Evolutionary conservation across 2,888 invertebrate genomes (phyloP).

Genomic region (Ptychoptera contaminata): DNA sequence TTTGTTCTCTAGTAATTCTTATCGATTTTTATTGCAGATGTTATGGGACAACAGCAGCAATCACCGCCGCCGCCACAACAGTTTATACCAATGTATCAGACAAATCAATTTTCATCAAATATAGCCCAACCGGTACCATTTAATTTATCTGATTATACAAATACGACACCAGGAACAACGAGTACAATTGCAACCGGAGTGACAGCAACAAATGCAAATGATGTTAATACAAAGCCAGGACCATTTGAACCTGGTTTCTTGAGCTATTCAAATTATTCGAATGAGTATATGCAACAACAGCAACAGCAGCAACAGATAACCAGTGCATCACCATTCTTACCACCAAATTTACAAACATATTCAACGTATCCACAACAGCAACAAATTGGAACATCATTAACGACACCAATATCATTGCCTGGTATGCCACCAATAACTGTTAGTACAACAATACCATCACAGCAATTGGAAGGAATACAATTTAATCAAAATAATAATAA

Average conservation of each 20-base stretch:
- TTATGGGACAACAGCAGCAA: not conserved
- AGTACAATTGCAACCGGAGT: constrained; percentile 9
- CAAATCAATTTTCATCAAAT: constrained; percentile 22
- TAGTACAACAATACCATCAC: constrained; percentile 37
- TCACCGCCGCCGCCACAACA: constrained; percentile 13
- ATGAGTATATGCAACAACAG: constrained; percentile 28
- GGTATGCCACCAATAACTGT: constrained; percentile 71
- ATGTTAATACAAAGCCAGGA: not conserved
- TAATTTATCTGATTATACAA: constrained; percentile 11
- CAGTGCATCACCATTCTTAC: constrained; percentile 8
- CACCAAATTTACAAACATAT: constrained; percentile 19
- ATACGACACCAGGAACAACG: constrained; percentile 11
- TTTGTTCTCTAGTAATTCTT: too few relatives aligned
- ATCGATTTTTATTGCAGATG: not conserved
- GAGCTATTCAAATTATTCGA: not conserved
- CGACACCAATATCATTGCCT: constrained; percentile 54
- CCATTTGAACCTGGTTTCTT: not conserved
- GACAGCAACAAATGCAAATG: not conserved
- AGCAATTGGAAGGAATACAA: constrained; percentile 9
- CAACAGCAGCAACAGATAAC: constrained; percentile 26
- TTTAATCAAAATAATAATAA: constrained; percentile 4
- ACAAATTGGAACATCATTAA: constrained; percentile 32
- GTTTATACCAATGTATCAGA: constrained; percentile 19
- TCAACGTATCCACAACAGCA: constrained; percentile 18
- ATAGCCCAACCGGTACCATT: too few relatives aligned